A percentile compares a stretch with the other conserved stretches of the same genome.
phyloP scores from a whole-genome alignment of 2,888 invertebrate genomes.

The Drosophila pegasa region DNA sequence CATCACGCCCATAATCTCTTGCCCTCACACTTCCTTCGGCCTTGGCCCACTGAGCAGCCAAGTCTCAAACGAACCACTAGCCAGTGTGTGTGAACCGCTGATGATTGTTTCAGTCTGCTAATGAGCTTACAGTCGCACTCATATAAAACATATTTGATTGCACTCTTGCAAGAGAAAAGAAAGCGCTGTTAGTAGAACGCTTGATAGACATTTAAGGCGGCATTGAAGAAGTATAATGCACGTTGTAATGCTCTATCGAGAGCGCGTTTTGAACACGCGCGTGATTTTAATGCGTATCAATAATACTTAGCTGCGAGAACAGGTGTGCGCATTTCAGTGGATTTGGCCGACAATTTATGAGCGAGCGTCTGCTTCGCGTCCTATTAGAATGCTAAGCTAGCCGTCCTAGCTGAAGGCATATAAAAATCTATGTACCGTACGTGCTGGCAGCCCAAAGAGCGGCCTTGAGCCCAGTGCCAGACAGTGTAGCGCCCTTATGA shows the following conservation, averaged over 20 bases:
- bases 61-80: not conserved
- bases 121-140: slow-evolving; percentile 56
- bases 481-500: slow-evolving; percentile 15
- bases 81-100: not conserved
- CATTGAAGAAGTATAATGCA: slow-evolving; percentile 50
- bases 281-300: slow-evolving; percentile 74
- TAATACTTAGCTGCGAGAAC: slow-evolving; percentile 63
- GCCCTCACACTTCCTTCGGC: not conserved
- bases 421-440: slow-evolving; percentile 69
- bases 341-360: slow-evolving; percentile 63
- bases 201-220: slow-evolving; percentile 41
- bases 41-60: slow-evolving; percentile 4
- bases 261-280: slow-evolving; percentile 71
- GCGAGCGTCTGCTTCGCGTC: slow-evolving; percentile 9
- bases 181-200: not conserved
- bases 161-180: not conserved
- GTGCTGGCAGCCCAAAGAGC: slow-evolving; percentile 45
- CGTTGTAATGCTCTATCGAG: slow-evolving; percentile 52
- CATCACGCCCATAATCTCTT: slow-evolving; percentile 22
- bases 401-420: slow-evolving; percentile 33
- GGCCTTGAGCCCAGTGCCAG: slow-evolving; percentile 15
- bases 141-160: slow-evolving; percentile 1
- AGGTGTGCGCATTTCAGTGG: slow-evolving; percentile 74
- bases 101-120: slow-evolving; percentile 31
- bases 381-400: slow-evolving; percentile 36